phyloP scores from a whole-genome alignment of 2,113 vertebrate species.

The Centropus unirufus region DNA sequence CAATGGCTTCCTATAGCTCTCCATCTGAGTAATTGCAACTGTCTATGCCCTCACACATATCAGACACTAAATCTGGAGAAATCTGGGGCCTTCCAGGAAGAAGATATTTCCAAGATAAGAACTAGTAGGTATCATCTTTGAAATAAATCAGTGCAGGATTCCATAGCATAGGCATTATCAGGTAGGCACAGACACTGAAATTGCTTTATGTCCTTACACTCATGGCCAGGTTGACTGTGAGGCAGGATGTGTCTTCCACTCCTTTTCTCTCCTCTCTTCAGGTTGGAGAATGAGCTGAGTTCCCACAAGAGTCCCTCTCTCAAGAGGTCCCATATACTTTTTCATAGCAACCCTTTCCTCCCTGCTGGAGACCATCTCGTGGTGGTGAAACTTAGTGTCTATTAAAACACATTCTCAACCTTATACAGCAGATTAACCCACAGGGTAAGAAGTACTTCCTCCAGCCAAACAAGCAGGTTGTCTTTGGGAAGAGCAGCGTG shows the following conservation, averaged over 20 bases:
- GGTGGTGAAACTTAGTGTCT: neutral
- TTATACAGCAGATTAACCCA: neutral
- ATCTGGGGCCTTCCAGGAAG: neutral
- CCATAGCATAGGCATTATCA: neutral
- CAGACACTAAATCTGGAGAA: neutral
- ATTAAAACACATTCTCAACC: neutral
- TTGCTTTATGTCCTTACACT: neutral
- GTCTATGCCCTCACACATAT: neutral
- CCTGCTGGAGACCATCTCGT: neutral
- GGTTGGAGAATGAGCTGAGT: neutral
- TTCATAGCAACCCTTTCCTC: neutral
- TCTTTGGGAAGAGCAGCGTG: neutral
- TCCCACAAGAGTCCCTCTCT: neutral
- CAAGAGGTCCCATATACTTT: neutral
- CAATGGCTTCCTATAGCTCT: conserved; percentile 13
- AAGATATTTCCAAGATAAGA: neutral
- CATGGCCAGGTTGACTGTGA: neutral
- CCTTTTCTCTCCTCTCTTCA: neutral
- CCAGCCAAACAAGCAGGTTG: neutral
- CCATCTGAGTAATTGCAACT: neutral
- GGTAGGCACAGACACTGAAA: neutral
- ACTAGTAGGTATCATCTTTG: neutral
- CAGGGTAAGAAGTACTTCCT: neutral
- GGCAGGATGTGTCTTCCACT: neutral
- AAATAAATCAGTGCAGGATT: neutral